Percentiles rank a stretch among this genome's conserved stretches.
phyloP scores from a whole-genome alignment of 2,113 vertebrate species.

The Colinus virginianus region DNA sequence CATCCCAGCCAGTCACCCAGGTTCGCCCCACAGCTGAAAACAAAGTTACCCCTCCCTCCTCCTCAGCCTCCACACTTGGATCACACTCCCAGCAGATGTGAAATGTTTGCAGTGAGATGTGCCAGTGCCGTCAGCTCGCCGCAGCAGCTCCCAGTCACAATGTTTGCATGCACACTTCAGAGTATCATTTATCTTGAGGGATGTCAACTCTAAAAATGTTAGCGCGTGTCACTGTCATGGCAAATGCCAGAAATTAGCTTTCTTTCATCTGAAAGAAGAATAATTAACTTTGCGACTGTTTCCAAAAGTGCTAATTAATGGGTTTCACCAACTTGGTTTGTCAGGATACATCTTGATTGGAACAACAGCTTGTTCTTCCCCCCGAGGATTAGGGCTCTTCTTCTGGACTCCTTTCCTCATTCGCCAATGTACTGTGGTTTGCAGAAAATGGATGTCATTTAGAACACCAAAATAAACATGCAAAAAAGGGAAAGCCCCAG shows the following conservation, averaged over 20 bases:
- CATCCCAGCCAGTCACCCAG: neutral
- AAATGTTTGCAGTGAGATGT: conserved; percentile 46
- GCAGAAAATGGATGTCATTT: conserved; percentile 51
- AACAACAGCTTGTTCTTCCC: conserved; percentile 71
- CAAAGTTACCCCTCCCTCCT: neutral
- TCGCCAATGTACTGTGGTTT: conserved; percentile 16
- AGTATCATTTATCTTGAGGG: conserved; percentile 83
- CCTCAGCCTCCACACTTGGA: conserved; percentile 10
- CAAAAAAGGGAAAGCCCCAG: neutral
- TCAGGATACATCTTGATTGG: conserved; percentile 77
- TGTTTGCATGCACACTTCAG: conserved; percentile 76
- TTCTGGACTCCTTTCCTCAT: conserved; percentile 40
- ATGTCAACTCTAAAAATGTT: conserved; percentile 85
- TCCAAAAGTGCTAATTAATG: conserved; percentile 88
- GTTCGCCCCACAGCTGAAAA: neutral
- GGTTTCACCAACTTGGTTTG: conserved; percentile 84
- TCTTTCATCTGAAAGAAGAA: conserved; percentile 83
- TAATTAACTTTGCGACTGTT: conserved; percentile 88
- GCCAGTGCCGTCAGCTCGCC: neutral
- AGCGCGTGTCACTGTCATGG: conserved; percentile 81
- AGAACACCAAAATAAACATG: conserved; percentile 57
- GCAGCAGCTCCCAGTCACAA: conserved; percentile 68
- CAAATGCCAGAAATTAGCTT: conserved; percentile 86
- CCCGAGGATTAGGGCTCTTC: conserved; percentile 68
- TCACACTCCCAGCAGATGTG: conserved; percentile 34